Evolutionary conservation across 2,888 invertebrate species (phyloP).

Genomic region (Mythimna albipuncta): DNA sequence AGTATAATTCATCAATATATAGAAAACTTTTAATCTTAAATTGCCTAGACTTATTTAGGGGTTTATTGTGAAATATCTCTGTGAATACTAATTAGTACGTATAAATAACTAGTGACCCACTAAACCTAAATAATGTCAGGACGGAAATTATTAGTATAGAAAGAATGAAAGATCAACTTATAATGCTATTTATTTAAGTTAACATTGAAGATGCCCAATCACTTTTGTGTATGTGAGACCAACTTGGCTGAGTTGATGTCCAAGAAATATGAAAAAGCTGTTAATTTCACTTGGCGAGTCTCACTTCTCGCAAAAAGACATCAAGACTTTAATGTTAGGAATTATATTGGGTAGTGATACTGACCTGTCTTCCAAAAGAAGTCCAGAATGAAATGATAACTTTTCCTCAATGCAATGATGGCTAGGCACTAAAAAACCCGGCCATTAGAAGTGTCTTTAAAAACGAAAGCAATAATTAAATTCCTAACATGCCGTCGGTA

Average conservation of each 20-base stretch:
- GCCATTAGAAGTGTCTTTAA: constrained; percentile 50
- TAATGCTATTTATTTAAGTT: constrained; percentile 60
- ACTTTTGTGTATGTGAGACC: constrained; percentile 28
- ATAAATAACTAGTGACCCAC: constrained; percentile 57
- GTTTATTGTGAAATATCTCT: constrained; percentile 69
- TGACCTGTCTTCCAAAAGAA: constrained; percentile 69
- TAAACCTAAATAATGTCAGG: constrained; percentile 48
- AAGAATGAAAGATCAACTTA: constrained; percentile 39
- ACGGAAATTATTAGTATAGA: constrained; percentile 50
- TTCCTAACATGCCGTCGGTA: constrained; percentile 55
- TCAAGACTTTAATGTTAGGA: constrained; percentile 41
- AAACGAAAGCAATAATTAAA: constrained; percentile 65
- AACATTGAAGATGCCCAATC: constrained; percentile 38
- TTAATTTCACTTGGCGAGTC: constrained; percentile 7
- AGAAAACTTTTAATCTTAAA: constrained; percentile 69
- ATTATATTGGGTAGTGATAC: constrained; percentile 45
- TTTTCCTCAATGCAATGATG: constrained; percentile 67
- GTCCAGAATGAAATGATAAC: constrained; percentile 51
- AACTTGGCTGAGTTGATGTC: constrained; percentile 16
- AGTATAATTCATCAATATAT: constrained; percentile 70
- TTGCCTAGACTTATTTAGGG: constrained; percentile 72
- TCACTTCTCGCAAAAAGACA: constrained; percentile 33
- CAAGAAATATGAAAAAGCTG: constrained; percentile 7
- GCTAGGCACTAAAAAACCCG: constrained; percentile 74
- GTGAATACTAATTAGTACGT: constrained; percentile 69